These are phyloP conservation scores for Leptobrachium ailaonicum DNA, from an alignment of 2,113 vertebrate genomes.

Conservation along the genomic window DNA sequence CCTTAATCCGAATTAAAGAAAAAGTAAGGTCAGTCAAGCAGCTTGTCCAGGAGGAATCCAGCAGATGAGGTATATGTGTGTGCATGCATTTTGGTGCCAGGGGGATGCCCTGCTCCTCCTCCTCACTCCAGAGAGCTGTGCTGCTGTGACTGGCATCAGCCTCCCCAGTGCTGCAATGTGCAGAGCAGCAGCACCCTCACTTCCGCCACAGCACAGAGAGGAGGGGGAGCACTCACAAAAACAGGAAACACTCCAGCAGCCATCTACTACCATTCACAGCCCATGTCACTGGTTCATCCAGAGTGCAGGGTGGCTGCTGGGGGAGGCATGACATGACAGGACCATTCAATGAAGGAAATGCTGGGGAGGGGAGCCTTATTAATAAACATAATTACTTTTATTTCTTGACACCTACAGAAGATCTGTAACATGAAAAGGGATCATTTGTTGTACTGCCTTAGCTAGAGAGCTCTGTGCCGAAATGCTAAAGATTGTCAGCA, in stretches of 20 bases:
- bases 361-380: too few relatives aligned
- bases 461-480: too few relatives aligned
- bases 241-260: conserved; percentile 38
- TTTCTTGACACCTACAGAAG: too few relatives aligned
- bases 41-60: neutral
- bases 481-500: too few relatives aligned
- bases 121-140: neutral
- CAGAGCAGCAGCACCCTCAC: conserved; percentile 13
- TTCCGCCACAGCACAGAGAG: conserved; percentile 34
- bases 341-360: too few relatives aligned
- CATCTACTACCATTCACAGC: conserved; percentile 6
- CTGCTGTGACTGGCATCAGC: neutral
- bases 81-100: neutral
- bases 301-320: neutral
- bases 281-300: neutral
- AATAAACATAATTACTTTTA: too few relatives aligned
- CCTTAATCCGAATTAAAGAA: neutral
- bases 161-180: conserved; percentile 1
- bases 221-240: conserved; percentile 10
- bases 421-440: too few relatives aligned
- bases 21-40: neutral
- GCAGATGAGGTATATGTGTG: neutral
- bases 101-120: neutral
- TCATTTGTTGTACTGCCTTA: too few relatives aligned
- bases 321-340: too few relatives aligned